phyloP scores from a whole-genome alignment of 2,113 vertebrate species.

The Polypterus bichir region DNA sequence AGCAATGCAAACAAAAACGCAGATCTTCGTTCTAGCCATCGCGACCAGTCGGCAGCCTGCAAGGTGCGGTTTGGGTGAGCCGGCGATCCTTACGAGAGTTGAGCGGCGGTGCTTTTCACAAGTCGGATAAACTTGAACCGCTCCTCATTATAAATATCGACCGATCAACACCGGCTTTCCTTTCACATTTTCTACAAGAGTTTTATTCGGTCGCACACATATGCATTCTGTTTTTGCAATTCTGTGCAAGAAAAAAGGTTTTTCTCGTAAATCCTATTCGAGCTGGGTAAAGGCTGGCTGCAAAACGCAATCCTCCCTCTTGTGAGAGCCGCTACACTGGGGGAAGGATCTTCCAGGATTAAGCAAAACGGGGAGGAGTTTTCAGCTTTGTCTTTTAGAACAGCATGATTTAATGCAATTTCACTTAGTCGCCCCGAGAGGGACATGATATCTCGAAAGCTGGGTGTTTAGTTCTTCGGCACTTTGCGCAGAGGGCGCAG shows the following conservation, averaged over 20 bases:
- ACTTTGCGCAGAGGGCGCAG: no score
- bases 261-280: conserved; percentile 5
- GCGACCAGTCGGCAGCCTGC: background rate
- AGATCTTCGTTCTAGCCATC: conserved; percentile 19
- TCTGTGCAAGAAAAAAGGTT: background rate
- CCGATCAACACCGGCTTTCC: background rate
- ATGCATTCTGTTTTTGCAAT: background rate
- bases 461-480: no score
- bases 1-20: conserved; percentile 26
- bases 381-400: background rate
- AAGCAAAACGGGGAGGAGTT: conserved; percentile 13
- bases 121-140: no score
- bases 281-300: background rate
- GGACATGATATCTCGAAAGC: no score
- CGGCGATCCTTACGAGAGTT: no score
- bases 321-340: background rate
- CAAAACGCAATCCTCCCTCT: background rate
- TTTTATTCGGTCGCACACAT: background rate
- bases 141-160: background rate
- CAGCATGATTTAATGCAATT: no score
- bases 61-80: no score
- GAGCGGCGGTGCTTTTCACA: no score
- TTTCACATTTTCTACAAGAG: background rate
- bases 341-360: conserved; percentile 13
- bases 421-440: no score